Evolutionary conservation across 2,797 vertebrate species (phyloP).

Genomic region (Linurgus olivaceus): DNA sequence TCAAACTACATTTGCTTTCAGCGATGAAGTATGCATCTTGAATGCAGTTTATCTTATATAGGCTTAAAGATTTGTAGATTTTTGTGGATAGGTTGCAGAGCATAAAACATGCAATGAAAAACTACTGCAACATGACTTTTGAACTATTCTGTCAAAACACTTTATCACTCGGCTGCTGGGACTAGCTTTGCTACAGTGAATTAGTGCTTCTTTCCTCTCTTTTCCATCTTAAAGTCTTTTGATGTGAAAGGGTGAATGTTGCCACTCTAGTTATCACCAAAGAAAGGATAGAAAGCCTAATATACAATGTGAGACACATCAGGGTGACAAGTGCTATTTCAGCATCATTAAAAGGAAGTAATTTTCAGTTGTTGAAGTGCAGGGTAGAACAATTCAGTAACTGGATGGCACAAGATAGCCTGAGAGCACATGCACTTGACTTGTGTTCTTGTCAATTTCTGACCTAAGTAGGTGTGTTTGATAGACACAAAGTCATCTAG

Average conservation of each 20-base stretch:
- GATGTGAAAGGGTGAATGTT: not conserved
- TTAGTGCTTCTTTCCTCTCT: not conserved
- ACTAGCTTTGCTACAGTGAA: not conserved
- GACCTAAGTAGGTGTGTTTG: not conserved
- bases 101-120: constrained; percentile 27
- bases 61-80: constrained; percentile 38
- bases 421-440: not conserved
- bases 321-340: not conserved
- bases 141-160: constrained; percentile 8
- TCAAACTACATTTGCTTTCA: constrained; percentile 9
- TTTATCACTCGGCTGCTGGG: not conserved
- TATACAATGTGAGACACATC: not conserved
- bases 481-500: not conserved
- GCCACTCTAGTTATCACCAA: not conserved
- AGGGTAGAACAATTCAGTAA: not conserved
- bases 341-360: not conserved
- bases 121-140: constrained; percentile 11
- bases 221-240: not conserved
- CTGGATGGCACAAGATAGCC: not conserved
- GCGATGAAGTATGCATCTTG: not conserved
- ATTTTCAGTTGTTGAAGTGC: not conserved
- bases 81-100: constrained; percentile 8
- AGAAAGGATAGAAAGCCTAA: not conserved
- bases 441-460: not conserved
- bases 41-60: constrained; percentile 33